phyloP scores from a whole-genome alignment of 2,888 invertebrate species.

The Diaprepes abbreviatus region DNA sequence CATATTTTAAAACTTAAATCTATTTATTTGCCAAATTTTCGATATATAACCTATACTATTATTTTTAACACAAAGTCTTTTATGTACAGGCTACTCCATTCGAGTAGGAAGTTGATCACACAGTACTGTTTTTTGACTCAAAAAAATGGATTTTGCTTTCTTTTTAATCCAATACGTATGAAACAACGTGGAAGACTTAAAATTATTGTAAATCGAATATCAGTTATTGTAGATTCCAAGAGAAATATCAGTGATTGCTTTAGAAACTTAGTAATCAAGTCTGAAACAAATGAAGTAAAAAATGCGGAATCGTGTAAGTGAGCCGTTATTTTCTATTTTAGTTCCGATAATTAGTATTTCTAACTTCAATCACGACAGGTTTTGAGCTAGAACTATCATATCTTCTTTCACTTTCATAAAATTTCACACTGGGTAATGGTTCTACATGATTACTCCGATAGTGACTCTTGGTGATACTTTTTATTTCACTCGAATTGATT shows the following conservation, averaged over 20 bases:
- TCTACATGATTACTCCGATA: constrained; percentile 52
- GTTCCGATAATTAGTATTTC: constrained; percentile 67
- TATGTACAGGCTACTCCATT: background rate
- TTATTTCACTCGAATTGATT: constrained; percentile 79
- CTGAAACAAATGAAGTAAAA: too few species aligned
- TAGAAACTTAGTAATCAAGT: too few species aligned
- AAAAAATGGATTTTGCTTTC: too few species aligned
- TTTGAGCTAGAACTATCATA: constrained; percentile 63
- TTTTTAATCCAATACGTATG: too few species aligned
- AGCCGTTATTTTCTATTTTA: constrained; percentile 48
- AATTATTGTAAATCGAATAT: too few species aligned
- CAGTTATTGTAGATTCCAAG: too few species aligned
- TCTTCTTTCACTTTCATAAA: constrained; percentile 70
- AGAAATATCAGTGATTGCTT: too few species aligned
- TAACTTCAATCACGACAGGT: constrained; percentile 75
- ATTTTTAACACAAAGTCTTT: background rate
- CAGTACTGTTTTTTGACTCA: too few species aligned
- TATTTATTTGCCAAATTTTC: background rate
- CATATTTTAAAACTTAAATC: background rate
- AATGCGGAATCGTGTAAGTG: too few species aligned
- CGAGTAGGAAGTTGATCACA: too few species aligned
- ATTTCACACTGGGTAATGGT: constrained; percentile 65
- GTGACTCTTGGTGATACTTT: constrained; percentile 76
- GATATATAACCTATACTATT: background rate
- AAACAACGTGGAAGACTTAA: too few species aligned